Evolutionary conservation across 1,140 invertebrate species (phyloP).

Genomic region (Hydropsyche tenuis): DNA sequence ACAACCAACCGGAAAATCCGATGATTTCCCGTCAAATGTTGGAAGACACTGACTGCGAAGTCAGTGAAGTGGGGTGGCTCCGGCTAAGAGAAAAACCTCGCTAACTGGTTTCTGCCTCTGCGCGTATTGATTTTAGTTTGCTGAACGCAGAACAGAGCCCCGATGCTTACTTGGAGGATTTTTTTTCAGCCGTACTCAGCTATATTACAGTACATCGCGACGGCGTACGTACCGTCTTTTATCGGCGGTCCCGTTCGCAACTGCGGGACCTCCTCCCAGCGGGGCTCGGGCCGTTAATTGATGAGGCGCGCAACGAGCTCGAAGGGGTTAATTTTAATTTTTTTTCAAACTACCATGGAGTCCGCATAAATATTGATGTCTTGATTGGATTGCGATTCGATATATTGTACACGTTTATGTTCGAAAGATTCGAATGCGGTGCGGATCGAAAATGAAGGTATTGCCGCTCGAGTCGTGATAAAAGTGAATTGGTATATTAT

Average conservation of each 20-base stretch:
- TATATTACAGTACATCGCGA: too few species aligned
- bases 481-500: too few species aligned
- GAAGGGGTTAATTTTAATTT: too few species aligned
- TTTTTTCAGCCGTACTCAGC: conserved; percentile 25
- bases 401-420: too few species aligned
- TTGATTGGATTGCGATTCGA: too few species aligned
- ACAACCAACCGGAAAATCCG: too few species aligned
- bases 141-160: conserved; percentile 44
- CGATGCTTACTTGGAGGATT: conserved; percentile 50
- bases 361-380: too few species aligned
- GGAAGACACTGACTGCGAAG: conserved; percentile 30
- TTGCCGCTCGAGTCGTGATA: too few species aligned
- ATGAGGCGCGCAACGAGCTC: too few species aligned
- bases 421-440: too few species aligned
- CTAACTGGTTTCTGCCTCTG: conserved; percentile 45
- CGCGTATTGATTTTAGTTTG: conserved; percentile 51
- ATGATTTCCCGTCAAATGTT: conserved; percentile 27
- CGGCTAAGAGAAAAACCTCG: conserved; percentile 43
- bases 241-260: conserved; percentile 35
- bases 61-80: conserved; percentile 40
- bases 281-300: background rate
- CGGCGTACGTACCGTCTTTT: conserved; percentile 43
- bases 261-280: conserved; percentile 39
- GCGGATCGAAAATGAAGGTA: too few species aligned
- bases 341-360: too few species aligned